These are phyloP conservation scores for Dinomys branickii DNA, from an alignment of 2,113 vertebrate genomes.

Conservation along the genomic window DNA sequence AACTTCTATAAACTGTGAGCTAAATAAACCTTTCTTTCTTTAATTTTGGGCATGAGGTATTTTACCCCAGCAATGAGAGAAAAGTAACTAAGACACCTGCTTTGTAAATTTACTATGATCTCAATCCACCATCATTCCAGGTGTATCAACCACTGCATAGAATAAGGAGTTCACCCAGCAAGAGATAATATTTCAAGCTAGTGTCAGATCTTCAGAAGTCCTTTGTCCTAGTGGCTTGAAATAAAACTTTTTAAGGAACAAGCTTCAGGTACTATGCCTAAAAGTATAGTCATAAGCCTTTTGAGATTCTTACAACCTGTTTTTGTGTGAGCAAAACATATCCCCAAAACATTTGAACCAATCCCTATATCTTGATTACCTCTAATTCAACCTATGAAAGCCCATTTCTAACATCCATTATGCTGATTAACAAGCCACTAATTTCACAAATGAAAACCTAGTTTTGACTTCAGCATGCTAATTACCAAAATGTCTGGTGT, in stretches of 20 bases:
- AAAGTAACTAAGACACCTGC: not conserved
- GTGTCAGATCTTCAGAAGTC: not conserved
- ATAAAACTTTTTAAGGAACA: not conserved
- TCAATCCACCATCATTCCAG: not conserved
- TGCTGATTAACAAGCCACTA: slow-evolving; percentile 82
- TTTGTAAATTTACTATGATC: not conserved
- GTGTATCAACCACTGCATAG: not conserved
- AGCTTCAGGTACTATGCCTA: not conserved
- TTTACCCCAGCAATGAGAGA: too few relatives aligned
- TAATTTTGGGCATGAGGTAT: too few relatives aligned
- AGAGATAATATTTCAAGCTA: not conserved
- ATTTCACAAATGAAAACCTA: slow-evolving; percentile 80
- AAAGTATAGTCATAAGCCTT: not conserved
- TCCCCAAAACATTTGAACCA: slow-evolving; percentile 58
- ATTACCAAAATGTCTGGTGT: slow-evolving; percentile 76
- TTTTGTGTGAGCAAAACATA: slow-evolving; percentile 35
- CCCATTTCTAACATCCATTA: slow-evolving; percentile 76
- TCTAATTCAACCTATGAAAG: slow-evolving; percentile 75
- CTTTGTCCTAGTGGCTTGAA: not conserved
- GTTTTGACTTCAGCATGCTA: slow-evolving; percentile 77
- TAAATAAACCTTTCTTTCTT: too few relatives aligned
- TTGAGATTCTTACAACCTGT: not conserved
- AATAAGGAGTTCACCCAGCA: not conserved
- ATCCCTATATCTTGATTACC: slow-evolving; percentile 69
- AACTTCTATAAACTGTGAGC: too few relatives aligned